phyloP scores from a whole-genome alignment of 2,888 invertebrate species.

The Drosophila dives region DNA sequence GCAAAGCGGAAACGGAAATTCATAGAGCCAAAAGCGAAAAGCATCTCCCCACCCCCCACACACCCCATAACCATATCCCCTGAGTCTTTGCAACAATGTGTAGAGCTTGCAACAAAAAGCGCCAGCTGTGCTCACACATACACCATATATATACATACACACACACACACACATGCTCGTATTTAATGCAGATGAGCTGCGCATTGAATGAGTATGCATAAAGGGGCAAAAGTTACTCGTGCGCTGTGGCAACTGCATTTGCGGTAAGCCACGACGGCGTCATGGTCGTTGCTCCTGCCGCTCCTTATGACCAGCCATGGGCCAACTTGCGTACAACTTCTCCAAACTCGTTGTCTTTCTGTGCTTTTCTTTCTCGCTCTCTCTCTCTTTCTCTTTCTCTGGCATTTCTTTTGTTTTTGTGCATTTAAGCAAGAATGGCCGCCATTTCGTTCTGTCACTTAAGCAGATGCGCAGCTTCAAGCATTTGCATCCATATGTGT shows the following conservation, averaged over 20 bases:
- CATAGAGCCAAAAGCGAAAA: constrained; percentile 41
- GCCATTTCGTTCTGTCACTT: constrained; percentile 56
- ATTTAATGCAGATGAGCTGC: constrained; percentile 70
- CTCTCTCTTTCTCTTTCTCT: constrained; percentile 15
- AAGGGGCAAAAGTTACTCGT: constrained; percentile 68
- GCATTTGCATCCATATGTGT: not conserved
- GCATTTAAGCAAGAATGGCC: constrained; percentile 46
- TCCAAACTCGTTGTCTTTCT: constrained; percentile 8
- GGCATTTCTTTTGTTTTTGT: constrained; percentile 51
- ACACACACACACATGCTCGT: constrained; percentile 12
- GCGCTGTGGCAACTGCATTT: constrained; percentile 73
- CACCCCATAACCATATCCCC: not conserved
- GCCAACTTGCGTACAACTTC: not conserved
- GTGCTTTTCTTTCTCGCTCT: constrained; percentile 7
- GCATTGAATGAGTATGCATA: constrained; percentile 51
- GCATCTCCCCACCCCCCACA: not conserved
- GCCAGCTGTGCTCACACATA: constrained; percentile 34
- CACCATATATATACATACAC: not conserved
- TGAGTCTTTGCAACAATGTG: constrained; percentile 53
- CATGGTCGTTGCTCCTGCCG: constrained; percentile 60
- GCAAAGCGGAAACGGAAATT: constrained; percentile 65
- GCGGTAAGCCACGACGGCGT: constrained; percentile 62
- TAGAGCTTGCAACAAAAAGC: constrained; percentile 50
- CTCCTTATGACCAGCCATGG: constrained; percentile 6
- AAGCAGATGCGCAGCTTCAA: constrained; percentile 56